Evolutionary conservation across 2,888 invertebrate genomes (phyloP), one percentile per base, ranked within the genome.

Genomic region (Petrophora chlorosata): DNA sequence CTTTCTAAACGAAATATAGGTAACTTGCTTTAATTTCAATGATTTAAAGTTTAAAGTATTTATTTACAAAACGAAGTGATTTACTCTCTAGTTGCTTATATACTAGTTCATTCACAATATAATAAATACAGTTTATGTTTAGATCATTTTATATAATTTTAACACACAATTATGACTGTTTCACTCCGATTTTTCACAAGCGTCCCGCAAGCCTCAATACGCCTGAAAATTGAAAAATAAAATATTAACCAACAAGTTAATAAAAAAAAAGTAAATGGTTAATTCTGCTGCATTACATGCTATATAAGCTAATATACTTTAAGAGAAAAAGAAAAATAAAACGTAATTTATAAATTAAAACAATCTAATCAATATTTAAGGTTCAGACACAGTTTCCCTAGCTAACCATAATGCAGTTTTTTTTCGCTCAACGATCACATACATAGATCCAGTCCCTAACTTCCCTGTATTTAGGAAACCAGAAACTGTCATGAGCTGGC

Each of bases 101-200:
- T 30, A 9, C 8, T 25, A 25, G n/a, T n/a, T 1, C 63, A 58
- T 67, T 68, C 67, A 68, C 43, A 39, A 71, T 65, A 48, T 38
- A 81, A 85, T 84, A 85, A 85, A 84, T 85, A 83, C 59, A 69
- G 65, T 79, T 68, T 65, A 57, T 42, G 25, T 67, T 48, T 77
- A 80, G 78, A 80, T 79, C 79, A 75, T 75, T 67, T 49, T 35
- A 50, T 50, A 50, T 43, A 39, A 15, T 43, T 42, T 38, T 38
- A 51, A 54, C 50, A 54, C 52, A 40, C 41, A 22, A 38, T 49
- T 43, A 48, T 52, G 55, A 56, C 56, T 57, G 36, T 49, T 53
- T 53, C 57, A 43, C 56, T 52, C 55, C 13, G 38, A 10, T 30
- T 34, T 45, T 49, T 47, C 53, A 44, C 36, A 42, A 35, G 36